Base-by-base conservation (phyloP, 2,888 invertebrate species). In the Lepidocyrtoides sp. region DNA sequence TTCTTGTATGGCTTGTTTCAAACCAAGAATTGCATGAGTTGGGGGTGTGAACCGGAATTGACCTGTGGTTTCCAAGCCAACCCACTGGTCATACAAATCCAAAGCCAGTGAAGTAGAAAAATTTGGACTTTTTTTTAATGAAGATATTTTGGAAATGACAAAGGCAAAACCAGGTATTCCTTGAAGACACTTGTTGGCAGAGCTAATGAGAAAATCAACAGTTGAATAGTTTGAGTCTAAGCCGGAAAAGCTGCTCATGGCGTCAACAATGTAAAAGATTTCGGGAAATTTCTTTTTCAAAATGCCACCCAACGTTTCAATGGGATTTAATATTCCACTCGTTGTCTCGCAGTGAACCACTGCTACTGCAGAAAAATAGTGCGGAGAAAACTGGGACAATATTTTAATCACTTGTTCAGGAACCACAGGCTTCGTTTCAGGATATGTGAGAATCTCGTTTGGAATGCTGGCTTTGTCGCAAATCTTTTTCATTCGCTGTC, bases 11-110 rank as follows among this genome's bases (percentile, higher is more conserved):
- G 96, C 95, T 92, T 95, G 95, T 51, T 93, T 92, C 93, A 96
- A 95, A 2, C 95, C 96, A 69, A 96, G 94, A 94, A 96, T 95
- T 10, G 95, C 93, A 93, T 96, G 96, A 0, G 95, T 96, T 20
- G 96, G 95, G 8, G 96, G 96, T 1, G 96, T 96, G 94, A 96
- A 96, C 10, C 96, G 95, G 94, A 96, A 96, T 94, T 96, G 95
- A 2, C 95, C 95, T 41, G 94, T 95, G n/a, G 94, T 93, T 91
- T 95, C 95, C 82, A 96, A 93, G 17, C 94, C 95, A 41, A 95
- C 94, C 92, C 95, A 95, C 93, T 96, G 96, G 81, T 95, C 95
- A 91, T 94, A 95, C 63, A 95, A 94, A 94, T 96, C 96, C 90
- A 96, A 93, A 88, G 95, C 95, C 41, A 95, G 92, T 84, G 95